A percentile compares a stretch with the other conserved stretches of the same genome.
phyloP scores from a whole-genome alignment of 2,888 invertebrate species.

The Antitype chi region DNA sequence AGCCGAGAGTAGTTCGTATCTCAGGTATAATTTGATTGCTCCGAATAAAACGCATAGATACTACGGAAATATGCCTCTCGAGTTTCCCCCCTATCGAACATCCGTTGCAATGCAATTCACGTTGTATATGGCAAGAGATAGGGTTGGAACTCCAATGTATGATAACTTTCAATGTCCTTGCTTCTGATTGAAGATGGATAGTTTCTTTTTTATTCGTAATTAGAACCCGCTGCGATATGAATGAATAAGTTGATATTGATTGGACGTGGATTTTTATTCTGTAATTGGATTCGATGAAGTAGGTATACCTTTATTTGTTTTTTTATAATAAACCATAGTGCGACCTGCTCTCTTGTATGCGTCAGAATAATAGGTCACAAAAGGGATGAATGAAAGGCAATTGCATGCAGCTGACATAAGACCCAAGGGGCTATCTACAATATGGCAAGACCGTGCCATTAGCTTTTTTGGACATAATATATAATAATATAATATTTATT shows the following conservation, averaged over 20 bases:
- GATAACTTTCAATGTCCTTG: constrained; percentile 20
- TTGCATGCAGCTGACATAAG: too few relatives aligned
- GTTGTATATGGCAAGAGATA: constrained; percentile 17
- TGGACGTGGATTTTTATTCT: constrained; percentile 1
- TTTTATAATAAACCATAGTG: too few relatives aligned
- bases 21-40: constrained; percentile 56
- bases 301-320: too few relatives aligned
- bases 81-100: constrained; percentile 27
- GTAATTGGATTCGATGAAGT: constrained; percentile 21
- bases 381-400: too few relatives aligned
- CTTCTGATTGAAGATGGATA: constrained; percentile 32
- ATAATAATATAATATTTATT: too few relatives aligned
- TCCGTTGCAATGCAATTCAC: neutral
- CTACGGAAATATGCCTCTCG: constrained; percentile 44
- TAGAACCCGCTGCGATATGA: constrained; percentile 24
- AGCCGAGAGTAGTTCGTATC: constrained; percentile 21
- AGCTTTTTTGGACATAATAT: too few relatives aligned
- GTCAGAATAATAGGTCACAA: too few relatives aligned
- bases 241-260: constrained; percentile 28
- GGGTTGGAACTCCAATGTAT: constrained; percentile 12
- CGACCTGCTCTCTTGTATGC: too few relatives aligned
- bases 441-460: too few relatives aligned
- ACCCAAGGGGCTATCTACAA: too few relatives aligned
- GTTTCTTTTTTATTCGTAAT: constrained; percentile 31
- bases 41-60: constrained; percentile 41